A percentile compares a stretch with the other conserved stretches of the same genome.
Conservation (phyloP, 2,888 invertebrate species). For the Vesta saturnalis region DNA sequence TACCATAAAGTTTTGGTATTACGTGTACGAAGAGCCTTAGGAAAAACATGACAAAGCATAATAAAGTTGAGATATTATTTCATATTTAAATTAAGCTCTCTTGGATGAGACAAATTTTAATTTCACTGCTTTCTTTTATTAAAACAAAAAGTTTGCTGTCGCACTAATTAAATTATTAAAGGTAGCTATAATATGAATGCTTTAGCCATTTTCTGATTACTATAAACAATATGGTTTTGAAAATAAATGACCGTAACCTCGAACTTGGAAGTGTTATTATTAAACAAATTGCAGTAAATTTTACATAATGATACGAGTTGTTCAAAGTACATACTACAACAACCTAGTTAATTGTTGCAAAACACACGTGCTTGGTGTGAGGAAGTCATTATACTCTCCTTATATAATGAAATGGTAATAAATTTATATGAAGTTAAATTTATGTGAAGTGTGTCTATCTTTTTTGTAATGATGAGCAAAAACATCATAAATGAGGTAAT, state of each 20-base stretch:
- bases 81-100: too few species aligned
- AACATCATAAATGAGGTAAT: background rate
- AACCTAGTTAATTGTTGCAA: conserved; percentile 8
- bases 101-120: too few species aligned
- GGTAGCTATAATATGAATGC: too few species aligned
- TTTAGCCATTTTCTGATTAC: too few species aligned
- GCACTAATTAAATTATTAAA: too few species aligned
- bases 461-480: background rate
- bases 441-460: background rate
- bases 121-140: too few species aligned
- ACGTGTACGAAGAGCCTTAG: too few species aligned
- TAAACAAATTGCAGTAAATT: conserved; percentile 9
- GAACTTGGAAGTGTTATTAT: conserved; percentile 8
- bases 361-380: conserved; percentile 18
- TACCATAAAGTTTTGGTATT: too few species aligned
- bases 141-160: too few species aligned
- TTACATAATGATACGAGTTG: conserved; percentile 9
- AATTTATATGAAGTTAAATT: background rate
- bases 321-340: conserved; percentile 13
- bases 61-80: too few species aligned
- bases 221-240: background rate
- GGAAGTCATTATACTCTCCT: conserved; percentile 17
- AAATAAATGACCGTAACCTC: background rate
- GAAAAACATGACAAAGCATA: too few species aligned
- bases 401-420: background rate